phyloP scores from a whole-genome alignment of 2,797 vertebrate species.

The Rhinoraja longicauda region DNA sequence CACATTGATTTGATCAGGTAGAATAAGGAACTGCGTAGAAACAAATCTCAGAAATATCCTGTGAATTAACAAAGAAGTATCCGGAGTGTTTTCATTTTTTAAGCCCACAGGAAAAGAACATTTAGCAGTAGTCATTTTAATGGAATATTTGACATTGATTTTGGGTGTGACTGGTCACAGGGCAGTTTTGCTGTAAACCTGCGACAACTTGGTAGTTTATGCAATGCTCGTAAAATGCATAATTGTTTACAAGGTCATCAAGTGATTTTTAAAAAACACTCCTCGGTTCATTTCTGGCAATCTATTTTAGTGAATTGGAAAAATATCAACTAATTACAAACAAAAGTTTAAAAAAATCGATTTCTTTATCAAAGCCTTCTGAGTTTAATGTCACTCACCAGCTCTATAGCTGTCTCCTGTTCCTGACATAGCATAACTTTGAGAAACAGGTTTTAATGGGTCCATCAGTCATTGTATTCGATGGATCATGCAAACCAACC shows the following conservation, averaged over 20 bases:
- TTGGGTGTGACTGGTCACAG: constrained; percentile 26
- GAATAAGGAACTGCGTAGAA: not conserved
- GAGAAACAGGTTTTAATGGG: not conserved
- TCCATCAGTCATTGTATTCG: not conserved
- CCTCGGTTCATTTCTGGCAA: not conserved
- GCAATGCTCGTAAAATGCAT: constrained; percentile 9
- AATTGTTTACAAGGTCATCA: constrained; percentile 26
- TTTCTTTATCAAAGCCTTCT: not conserved
- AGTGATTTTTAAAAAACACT: not conserved
- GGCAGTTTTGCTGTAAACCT: constrained; percentile 20
- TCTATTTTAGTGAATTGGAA: not conserved
- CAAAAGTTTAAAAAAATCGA: not conserved
- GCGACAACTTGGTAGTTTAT: constrained; percentile 26
- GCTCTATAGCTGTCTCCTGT: not conserved
- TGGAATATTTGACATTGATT: not conserved
- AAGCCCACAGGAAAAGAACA: not conserved
- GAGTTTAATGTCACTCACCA: not conserved
- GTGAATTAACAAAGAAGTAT: not conserved
- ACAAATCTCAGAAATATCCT: not conserved
- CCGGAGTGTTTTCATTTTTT: not conserved
- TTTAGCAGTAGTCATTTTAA: not conserved
- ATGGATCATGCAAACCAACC: no score
- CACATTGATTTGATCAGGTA: not conserved
- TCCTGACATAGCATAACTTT: not conserved
- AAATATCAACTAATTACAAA: not conserved